Conservation (phyloP, 2,113 vertebrate species). For the Mesoclemmys tuberculata region DNA sequence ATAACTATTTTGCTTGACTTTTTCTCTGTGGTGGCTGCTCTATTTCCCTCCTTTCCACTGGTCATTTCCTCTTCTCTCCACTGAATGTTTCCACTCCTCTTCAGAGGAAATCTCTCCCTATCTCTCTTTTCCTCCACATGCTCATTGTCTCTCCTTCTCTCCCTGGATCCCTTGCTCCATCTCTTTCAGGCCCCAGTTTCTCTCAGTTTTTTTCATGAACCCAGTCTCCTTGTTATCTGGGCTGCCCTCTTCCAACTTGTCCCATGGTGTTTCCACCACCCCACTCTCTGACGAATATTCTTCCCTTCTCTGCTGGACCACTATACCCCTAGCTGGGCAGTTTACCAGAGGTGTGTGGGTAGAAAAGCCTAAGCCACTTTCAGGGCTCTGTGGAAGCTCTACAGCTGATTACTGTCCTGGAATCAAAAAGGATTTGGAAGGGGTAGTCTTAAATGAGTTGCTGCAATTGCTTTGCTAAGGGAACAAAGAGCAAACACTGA, state of each 20-base stretch:
- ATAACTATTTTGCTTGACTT: neutral
- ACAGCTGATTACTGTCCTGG: neutral
- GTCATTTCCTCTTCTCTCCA: neutral
- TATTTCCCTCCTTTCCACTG: neutral
- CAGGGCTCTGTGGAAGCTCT: neutral
- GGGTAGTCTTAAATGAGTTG: neutral
- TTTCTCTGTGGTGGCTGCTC: neutral
- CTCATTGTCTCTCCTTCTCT: accelerated
- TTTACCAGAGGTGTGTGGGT: neutral
- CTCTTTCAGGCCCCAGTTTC: neutral
- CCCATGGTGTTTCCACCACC: too few species aligned
- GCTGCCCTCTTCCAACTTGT: neutral
- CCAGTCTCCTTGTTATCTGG: neutral
- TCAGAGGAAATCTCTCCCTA: too few species aligned
- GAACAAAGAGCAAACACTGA: neutral
- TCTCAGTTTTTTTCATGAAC: neutral
- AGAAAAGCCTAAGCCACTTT: neutral
- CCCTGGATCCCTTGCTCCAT: neutral
- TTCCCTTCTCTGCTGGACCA: neutral
- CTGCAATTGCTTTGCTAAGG: neutral
- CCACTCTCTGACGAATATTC: neutral
- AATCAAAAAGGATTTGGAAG: neutral
- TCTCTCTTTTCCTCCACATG: neutral
- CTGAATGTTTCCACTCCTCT: neutral
- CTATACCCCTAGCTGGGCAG: neutral